Conservation (phyloP, 2,113 vertebrate genomes). For the Ceyx cyanopectus region DNA sequence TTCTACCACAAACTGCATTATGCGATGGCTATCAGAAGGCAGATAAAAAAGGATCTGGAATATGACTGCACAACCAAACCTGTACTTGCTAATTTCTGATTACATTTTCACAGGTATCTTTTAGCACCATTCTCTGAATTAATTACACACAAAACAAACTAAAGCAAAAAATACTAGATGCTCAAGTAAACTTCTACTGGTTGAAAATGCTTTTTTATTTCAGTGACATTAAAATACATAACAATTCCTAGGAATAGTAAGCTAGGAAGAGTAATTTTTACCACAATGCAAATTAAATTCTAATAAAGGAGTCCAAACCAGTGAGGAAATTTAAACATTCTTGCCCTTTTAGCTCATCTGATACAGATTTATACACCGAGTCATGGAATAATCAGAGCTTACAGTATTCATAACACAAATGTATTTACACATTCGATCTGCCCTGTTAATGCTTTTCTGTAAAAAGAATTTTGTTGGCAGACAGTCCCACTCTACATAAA, state of each 20-base stretch:
- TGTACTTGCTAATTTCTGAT: slow-evolving; percentile 40
- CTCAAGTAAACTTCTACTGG: neutral
- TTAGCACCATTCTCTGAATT: neutral
- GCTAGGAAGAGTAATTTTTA: neutral
- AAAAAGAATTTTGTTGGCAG: neutral
- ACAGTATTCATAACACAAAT: neutral
- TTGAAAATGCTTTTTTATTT: neutral
- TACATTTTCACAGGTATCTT: neutral
- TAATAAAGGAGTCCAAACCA: neutral
- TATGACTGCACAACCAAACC: neutral
- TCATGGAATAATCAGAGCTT: neutral
- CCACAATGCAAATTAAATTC: neutral
- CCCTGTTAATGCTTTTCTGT: neutral
- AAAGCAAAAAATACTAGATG: neutral
- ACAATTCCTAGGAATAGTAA: neutral
- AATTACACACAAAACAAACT: neutral
- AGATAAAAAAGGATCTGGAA: slow-evolving; percentile 24
- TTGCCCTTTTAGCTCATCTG: neutral
- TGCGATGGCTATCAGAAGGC: slow-evolving; percentile 29
- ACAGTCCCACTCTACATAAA: neutral
- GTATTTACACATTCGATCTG: neutral
- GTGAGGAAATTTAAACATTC: neutral
- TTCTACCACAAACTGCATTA: neutral
- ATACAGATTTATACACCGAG: neutral
- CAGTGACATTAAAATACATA: neutral